Evolutionary conservation across 2,797 vertebrate species (phyloP), one percentile per base, ranked within the genome.

Genomic region (Arnoldichthys spilopterus): DNA sequence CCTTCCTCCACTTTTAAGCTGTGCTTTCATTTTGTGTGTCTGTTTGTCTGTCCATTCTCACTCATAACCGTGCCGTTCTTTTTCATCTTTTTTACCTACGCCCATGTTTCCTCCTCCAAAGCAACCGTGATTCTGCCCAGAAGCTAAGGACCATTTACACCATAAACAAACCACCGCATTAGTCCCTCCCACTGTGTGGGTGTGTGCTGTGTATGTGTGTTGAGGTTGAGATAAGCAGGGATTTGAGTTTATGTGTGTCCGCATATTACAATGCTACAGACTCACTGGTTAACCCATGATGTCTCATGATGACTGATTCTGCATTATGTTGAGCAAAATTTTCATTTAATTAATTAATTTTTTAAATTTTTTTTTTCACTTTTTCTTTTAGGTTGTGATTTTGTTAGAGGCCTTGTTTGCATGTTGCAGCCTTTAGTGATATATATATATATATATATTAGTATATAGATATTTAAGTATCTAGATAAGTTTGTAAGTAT

Each of bases 1-100:
- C 34, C 59, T 77, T 77, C 77, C 63, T 59, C 61, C 30, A 26
- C 40, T 66, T 77, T 72, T 7, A 70, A 73, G 37, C 18, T 26
- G 40, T 56, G 69, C 54, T 74, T 82, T 71, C 28, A 72, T 77
- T 67, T 58, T 22, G 37, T 26, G 59, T 24, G 51, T 72, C 16
- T 22, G 34, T 72, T 13, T 26, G n/a, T 80, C 80, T 72, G 8
- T 67, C 26, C 13, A 18, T 49, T 3, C 24, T 49, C 2, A 15
- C n/a, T 75, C n/a, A 22, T 72, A 66, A 74, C 45, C 26, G 26
- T 8, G 51, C 12, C 13, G 12, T 28, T 24, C 53, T 43, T 15
- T 58, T 47, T 68, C 6, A 32, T 54, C 47, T n/a, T 53, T 40
- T 56, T 72, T 54, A 59, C 43, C 32, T 32, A 37, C 30, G 11